Conservation (phyloP, 2,797 vertebrate species). For the Remorina albescens region DNA sequence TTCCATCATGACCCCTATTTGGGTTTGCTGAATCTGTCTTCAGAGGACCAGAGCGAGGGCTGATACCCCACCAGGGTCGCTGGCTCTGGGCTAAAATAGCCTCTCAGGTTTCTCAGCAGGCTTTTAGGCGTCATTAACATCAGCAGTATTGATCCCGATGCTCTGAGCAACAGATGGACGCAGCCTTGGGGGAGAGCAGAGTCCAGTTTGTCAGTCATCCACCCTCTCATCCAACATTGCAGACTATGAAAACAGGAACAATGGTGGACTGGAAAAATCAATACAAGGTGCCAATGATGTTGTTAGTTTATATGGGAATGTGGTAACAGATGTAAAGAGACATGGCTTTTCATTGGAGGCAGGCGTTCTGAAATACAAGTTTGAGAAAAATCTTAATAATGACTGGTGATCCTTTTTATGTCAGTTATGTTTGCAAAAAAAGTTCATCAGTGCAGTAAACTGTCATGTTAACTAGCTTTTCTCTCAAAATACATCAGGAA, state of each 20-base stretch:
- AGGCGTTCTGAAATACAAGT: background rate
- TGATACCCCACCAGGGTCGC: slow-evolving; percentile 4
- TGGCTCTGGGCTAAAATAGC: slow-evolving; percentile 40
- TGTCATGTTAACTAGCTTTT: no score
- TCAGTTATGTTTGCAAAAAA: no score
- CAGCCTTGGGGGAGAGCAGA: slow-evolving; percentile 45
- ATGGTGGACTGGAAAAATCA: slow-evolving; percentile 19
- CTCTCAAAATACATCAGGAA: no score
- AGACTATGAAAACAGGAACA: slow-evolving; percentile 31
- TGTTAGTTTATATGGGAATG: slow-evolving; percentile 6
- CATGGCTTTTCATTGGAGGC: background rate
- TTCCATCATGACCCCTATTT: background rate
- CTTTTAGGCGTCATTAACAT: slow-evolving; percentile 82
- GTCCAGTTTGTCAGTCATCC: slow-evolving; percentile 29
- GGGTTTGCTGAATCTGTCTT: background rate
- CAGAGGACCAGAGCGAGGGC: background rate
- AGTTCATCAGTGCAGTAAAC: no score
- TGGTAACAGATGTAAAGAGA: background rate
- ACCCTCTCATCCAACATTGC: slow-evolving; percentile 32
- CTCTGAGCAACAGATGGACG: slow-evolving; percentile 75
- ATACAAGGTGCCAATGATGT: slow-evolving; percentile 19
- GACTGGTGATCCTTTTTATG: background rate
- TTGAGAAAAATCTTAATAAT: background rate
- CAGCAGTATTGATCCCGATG: slow-evolving; percentile 75
- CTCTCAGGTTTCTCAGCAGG: slow-evolving; percentile 78